Percentiles rank a stretch among this genome's conserved stretches.
These are phyloP conservation scores for Musca vetustissima DNA, from an alignment of 1,140 invertebrate genomes.

Conservation along the genomic window DNA sequence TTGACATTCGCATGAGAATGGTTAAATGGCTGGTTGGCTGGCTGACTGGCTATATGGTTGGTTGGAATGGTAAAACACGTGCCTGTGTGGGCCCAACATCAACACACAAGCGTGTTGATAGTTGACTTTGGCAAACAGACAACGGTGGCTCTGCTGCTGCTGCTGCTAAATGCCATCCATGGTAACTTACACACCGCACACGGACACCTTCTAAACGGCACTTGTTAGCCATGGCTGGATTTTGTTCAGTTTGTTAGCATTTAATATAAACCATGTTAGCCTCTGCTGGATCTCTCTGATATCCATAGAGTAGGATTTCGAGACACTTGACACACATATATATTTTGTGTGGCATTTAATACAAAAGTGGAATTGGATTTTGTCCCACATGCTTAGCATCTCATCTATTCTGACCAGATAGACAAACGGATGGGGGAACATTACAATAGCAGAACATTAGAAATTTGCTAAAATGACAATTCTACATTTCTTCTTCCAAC, in stretches of 20 bases:
- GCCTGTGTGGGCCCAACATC: conserved; percentile 15
- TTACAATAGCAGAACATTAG: neutral
- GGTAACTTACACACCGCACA: too few relatives aligned
- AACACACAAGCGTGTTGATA: conserved; percentile 5
- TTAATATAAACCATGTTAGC: neutral
- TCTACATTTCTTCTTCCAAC: conserved; percentile 1
- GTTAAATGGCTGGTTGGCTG: too few relatives aligned
- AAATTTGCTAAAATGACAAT: conserved; percentile 14
- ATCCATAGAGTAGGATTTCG: neutral
- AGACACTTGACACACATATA: neutral
- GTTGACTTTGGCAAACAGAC: too few relatives aligned
- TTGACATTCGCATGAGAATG: conserved; percentile 14
- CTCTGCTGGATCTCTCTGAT: neutral
- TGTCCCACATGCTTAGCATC: too few relatives aligned
- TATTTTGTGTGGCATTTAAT: neutral
- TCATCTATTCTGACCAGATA: too few relatives aligned
- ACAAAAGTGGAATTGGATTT: too few relatives aligned
- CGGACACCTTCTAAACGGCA: neutral
- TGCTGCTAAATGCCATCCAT: too few relatives aligned
- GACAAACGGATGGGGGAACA: too few relatives aligned
- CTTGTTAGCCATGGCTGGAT: neutral
- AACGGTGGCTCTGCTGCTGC: too few relatives aligned
- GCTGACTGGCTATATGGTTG: too few relatives aligned
- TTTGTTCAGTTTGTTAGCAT: neutral
- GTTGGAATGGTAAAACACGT: conserved; percentile 3